Conservation (phyloP, 2,797 vertebrate species). For the Streptopelia turtur region DNA sequence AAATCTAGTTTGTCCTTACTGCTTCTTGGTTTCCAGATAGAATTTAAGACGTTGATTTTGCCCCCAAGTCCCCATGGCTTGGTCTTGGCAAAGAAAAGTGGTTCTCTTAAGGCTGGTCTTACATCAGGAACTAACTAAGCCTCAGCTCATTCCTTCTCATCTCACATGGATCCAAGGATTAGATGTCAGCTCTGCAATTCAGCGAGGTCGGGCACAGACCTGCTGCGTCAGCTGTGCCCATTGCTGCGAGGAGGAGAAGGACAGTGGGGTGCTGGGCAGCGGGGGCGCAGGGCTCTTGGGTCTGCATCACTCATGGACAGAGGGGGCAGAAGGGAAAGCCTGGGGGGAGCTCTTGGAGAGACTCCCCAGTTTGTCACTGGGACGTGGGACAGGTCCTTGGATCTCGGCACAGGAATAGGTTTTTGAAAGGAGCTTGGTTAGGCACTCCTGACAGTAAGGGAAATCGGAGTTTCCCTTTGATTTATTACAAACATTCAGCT, state of each 20-base stretch:
- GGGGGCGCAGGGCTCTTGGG: too few relatives aligned
- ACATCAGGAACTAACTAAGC: neutral
- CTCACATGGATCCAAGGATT: neutral
- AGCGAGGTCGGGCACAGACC: neutral
- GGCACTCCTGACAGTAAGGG: neutral
- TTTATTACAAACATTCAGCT: neutral
- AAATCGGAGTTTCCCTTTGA: neutral
- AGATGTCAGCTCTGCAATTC: neutral
- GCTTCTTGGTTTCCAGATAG: neutral
- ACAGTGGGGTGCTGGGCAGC: neutral
- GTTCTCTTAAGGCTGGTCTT: neutral
- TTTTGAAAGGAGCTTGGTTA: neutral
- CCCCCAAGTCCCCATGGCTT: neutral
- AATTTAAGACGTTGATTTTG: constrained; percentile 16
- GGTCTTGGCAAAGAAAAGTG: neutral
- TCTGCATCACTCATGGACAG: neutral
- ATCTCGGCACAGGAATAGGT: neutral
- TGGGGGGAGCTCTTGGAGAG: neutral
- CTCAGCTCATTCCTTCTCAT: neutral
- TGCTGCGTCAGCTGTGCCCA: neutral
- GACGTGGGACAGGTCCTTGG: fast-evolving
- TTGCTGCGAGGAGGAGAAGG: neutral
- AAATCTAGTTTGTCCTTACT: neutral
- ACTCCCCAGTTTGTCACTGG: neutral
- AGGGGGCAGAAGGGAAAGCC: neutral